Base-by-base conservation (phyloP, 30 jellyfish, hydroid and myxozoan species). In the Pelagia noctiluca region DNA sequence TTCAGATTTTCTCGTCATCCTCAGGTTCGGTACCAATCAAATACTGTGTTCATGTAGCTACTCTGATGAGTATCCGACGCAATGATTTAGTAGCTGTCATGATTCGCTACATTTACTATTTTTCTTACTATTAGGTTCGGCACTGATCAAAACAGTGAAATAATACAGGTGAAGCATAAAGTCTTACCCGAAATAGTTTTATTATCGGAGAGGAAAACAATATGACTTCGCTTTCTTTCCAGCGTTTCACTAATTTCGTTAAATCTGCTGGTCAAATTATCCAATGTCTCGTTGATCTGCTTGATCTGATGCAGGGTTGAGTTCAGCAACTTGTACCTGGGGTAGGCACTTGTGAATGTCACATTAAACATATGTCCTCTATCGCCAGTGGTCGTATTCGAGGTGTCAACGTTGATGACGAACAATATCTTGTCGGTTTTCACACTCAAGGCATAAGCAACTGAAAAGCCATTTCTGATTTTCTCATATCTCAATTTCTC, bases 181-280 rank as follows among this genome's bases (percentile, higher is more conserved):
- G 31, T 10, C 35, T 73, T 75, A 88, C 97, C 97, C 62, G 97
- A 69, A 19, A 92, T 50, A 22, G 62, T 42, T 18, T 69, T 75
- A 5, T 87, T 91, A 13, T 81, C 83, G 61, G 85, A 80, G 10
- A 72, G 87, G 32, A 76, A 48, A n/a, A 85, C 96, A 42, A 86
- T 65, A 22, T 74, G 34, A 36, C 74, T 66, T 34, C 47, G 78
- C 3, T 62, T 63, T 12, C n/a, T 31, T 5, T 23, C 62, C 65
- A 50, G 35, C 0, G 50, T 61, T 19, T 61, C 83, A 67, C 63
- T 71, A 38, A 92, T 18, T 29, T 72, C 36, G 4, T 35, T 86
- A 16, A 65, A 73, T 13, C 66, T 71, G 42, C 21, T 23, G 26
- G 73, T 25, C 35, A 82, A 80, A 28, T 54, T 66, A 12, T 36